Conservation (phyloP, 1,140 invertebrate species). For the Potamilus streckersoni region DNA sequence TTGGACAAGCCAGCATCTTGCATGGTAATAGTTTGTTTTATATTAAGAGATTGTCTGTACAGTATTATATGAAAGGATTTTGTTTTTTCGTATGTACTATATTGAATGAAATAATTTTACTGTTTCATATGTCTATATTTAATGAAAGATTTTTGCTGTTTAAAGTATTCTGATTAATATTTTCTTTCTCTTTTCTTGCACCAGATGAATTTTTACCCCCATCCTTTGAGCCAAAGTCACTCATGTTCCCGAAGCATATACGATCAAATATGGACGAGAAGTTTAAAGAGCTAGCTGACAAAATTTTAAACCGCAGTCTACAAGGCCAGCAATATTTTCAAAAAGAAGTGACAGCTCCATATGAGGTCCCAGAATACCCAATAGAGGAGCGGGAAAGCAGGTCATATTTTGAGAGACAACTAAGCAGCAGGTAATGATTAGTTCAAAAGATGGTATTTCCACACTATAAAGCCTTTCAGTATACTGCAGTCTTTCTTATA, state of each 20-base stretch:
- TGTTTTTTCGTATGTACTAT: no score
- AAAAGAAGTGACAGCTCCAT: constrained; percentile 70
- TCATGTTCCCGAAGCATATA: constrained; percentile 53
- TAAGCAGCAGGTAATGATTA: constrained; percentile 72
- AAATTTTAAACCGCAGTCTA: constrained; percentile 36
- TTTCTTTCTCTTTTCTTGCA: constrained; percentile 14
- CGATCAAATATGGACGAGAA: constrained; percentile 49
- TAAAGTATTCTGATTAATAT: no score
- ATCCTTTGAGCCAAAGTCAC: constrained; percentile 42
- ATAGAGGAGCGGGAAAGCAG: constrained; percentile 97
- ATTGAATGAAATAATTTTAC: no score
- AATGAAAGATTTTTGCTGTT: no score
- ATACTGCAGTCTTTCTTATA: no score
- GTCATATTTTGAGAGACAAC: constrained; percentile 88
- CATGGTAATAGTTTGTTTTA: no score
- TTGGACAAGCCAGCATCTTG: no score
- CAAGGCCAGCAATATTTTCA: constrained; percentile 23
- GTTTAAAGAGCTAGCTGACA: constrained; percentile 51
- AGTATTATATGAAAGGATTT: no score
- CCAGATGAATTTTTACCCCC: constrained; percentile 20
- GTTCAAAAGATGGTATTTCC: no score
- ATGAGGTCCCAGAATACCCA: constrained; percentile 95
- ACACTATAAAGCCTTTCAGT: no score
- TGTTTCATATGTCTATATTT: no score
- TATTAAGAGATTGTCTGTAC: no score